Evolutionary conservation across 1,140 invertebrate species (phyloP), one percentile per base, ranked within the genome.

Genomic region (Vanessa tameamea): DNA sequence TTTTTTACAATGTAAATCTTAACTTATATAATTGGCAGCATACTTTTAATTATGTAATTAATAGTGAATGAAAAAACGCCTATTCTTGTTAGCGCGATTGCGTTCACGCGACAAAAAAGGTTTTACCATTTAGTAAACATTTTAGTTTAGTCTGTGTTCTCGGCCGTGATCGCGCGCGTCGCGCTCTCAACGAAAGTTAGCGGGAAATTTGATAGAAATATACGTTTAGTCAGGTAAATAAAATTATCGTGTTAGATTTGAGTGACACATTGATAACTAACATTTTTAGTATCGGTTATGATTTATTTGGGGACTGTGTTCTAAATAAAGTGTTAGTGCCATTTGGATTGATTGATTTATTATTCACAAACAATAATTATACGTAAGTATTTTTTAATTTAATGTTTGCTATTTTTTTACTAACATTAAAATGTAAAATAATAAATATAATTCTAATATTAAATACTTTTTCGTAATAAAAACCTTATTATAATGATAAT

Each of bases 61-160:
- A 37, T 15, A 61, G 20, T 69, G 66, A 69, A 59, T 64, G 63
- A 64, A 64, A 48, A 69, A 69, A 69, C 43, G 66, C 50, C 53
- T 47, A 53, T 37, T 57, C 66, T 59, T 23, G 16, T 12, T 16
- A 43, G 50, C 66, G n/a, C n/a, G 66, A 59, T 69, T 50, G 11
- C 11, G 31, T 12, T 69, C 66, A 53, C 66, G 66, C 51, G 53
- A 69, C 43, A 26, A 61, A 37, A 57, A 61, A 61, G 57, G 23
- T 61, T 61, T 61, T 16, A 59, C 11, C 26, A 26, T 14, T 57
- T 57, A 53, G 65, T 53, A 37, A 57, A 69, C 31, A 47, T 23
- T 69, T 59, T 57, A 69, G 66, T 69, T 16, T 59, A 57, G 31
- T 69, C 43, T 69, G 37, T 47, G 66, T n/a, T 47, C 20, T 47